Base-by-base conservation (phyloP, 2,797 vertebrate species). In the Coracias cyanogaster region DNA sequence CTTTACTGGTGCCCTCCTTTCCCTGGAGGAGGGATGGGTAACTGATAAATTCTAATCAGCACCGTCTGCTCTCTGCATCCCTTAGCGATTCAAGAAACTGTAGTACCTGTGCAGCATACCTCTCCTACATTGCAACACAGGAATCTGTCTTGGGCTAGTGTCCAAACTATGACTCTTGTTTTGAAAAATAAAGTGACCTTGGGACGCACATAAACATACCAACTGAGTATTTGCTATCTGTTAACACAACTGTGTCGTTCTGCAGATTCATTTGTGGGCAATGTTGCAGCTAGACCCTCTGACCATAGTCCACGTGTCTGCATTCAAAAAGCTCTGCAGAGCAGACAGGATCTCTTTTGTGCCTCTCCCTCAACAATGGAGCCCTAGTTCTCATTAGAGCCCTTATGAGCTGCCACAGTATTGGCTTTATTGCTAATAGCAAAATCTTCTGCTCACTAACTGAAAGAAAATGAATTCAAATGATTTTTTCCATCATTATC, bases 111-210 rank as follows among this genome's bases (percentile, higher is more conserved):
- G 12, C 28, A 86, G 43, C 2, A 3, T 10, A 79, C 84, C 43
- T 43, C 31, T 64, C 35, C 60, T 9, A 24, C 14, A 62, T 18
- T 0, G 0, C 65, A 67, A 51, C 1, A 21, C 31, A 54, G 46
- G 49, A 74, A 65, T 48, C 52, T 54, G 21, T 24, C 39, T 29
- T 8, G 39, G 71, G 64, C 46, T 66, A 57, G 18, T 7, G 8
- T 33, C 17, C 67, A 92, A 74, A 58, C 41, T 33, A 43, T 0
- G 4, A 48, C 25, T 14, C 21, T 51, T 14, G n/a, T 31, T 88
- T 88, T 77, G 74, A 54, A 48, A 72, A 89, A 62, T n/a, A 76
- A 58, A 31, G 29, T 64, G 72, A 66, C 69, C 71, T 54, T 67
- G 64, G 39, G 35, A 39, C 0, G 10, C 13, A 43, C 2, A 37